Conservation (phyloP, 2,113 vertebrate genomes). For the Ceyx margarethae region DNA sequence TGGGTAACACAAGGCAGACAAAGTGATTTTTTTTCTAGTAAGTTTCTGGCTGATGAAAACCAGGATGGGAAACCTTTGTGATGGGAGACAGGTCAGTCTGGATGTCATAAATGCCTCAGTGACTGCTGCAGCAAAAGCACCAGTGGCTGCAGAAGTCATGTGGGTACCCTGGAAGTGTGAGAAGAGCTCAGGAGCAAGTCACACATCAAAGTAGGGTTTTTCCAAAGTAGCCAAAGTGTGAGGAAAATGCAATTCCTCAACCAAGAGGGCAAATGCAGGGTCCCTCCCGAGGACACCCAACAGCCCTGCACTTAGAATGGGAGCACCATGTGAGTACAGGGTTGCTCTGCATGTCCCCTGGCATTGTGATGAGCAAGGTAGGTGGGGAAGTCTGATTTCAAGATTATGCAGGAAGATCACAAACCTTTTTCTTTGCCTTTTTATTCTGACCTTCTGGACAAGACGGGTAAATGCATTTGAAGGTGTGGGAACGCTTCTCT, state of each 20-base stretch:
- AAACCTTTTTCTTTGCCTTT: not conserved
- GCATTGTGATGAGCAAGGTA: not conserved
- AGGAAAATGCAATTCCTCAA: not conserved
- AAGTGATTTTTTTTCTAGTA: not conserved
- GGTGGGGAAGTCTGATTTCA: not conserved
- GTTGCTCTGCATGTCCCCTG: not conserved
- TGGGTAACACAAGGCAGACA: not conserved
- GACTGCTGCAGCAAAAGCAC: not conserved
- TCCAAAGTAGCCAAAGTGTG: fast-evolving
- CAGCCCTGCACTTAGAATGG: fast-evolving
- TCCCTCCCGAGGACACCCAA: not conserved
- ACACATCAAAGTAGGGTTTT: fast-evolving
- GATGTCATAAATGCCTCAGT: not conserved
- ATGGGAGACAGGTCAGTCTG: not conserved
- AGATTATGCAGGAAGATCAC: not conserved
- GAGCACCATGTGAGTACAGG: fast-evolving
- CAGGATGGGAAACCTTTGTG: not conserved
- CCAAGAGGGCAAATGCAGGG: not conserved
- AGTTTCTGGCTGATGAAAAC: not conserved
- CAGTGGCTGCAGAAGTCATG: not conserved
- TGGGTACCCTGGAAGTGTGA: not conserved
- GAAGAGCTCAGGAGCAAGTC: not conserved
- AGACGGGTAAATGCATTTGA: not conserved
- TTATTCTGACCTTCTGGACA: not conserved
- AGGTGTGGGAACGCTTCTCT: not conserved